Base-by-base conservation (phyloP, 2,888 invertebrate species). In the Rotaria socialis region DNA sequence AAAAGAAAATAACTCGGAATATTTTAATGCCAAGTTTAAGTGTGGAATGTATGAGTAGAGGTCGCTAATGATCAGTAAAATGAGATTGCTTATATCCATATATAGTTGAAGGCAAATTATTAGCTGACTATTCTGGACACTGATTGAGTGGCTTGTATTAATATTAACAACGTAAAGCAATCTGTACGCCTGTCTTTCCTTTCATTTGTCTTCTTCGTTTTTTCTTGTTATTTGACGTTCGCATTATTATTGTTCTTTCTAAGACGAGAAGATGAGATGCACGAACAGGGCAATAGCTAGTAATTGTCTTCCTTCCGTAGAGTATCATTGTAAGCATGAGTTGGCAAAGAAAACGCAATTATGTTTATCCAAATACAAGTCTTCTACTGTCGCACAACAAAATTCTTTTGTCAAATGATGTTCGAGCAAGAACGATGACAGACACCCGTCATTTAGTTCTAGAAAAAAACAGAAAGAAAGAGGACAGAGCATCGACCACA, bases 221-320 rank as follows among this genome's bases (percentile, higher is more conserved):
- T 67, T 67, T 19, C 35, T 67, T 67, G 56, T 56, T 24, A 56
- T 56, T 56, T 56, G 56, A 56, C 56, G 56, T 56, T 56, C 24
- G 22, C 14, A 35, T 67, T 67, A 67, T 67, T 67, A 67, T 41
- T 67, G 67, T 41, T 16, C 35, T 67, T 35, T 67, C 14, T 67
- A 19, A 19, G 67, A 41, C 35, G 35, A 27, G 16, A 67, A 67
- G 67, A 67, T 67, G 67, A 67, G 67, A 67, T 35, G 67, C 67
- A 67, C 67, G 67, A 67, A 35, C 67, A 67, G 35, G 67, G 67
- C 67, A 67, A 67, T 67, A 67, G 67, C 24, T 67, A 67, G 67
- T 67, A 35, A 67, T 67, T 67, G 67, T 67, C 67, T 67, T 67
- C 67, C 35, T 67, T 67, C 67, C 67, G 67, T 67, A 67, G 67